phyloP scores from a whole-genome alignment of 2,888 invertebrate species.

The Drosophila kokeensis region DNA sequence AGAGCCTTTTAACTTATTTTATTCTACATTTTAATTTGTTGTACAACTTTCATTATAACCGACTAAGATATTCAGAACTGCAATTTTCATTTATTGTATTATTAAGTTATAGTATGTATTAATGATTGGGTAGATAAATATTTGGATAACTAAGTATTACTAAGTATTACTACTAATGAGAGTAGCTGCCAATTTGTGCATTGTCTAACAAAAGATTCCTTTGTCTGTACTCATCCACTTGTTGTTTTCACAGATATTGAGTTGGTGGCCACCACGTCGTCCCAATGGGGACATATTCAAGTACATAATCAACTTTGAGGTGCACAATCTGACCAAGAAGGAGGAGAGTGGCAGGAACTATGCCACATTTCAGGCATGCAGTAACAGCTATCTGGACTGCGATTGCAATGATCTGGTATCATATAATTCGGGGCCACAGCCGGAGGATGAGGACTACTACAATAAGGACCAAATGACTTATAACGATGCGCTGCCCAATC shows the following conservation, averaged over 20 bases:
- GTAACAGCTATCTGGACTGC: slow-evolving; percentile 53
- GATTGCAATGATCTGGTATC: slow-evolving; percentile 47
- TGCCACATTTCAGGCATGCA: slow-evolving; percentile 11
- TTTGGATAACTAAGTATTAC: neutral
- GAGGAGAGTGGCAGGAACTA: slow-evolving; percentile 46
- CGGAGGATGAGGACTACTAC: slow-evolving; percentile 78
- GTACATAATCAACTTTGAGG: slow-evolving; percentile 71
- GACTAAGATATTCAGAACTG: neutral
- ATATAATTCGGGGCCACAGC: slow-evolving; percentile 71
- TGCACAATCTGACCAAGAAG: slow-evolving; percentile 40
- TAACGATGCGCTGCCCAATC: slow-evolving; percentile 74
- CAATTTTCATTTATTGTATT: neutral
- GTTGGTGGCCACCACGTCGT: slow-evolving; percentile 83
- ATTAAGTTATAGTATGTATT: neutral
- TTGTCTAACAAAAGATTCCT: neutral
- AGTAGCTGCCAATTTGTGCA: neutral
- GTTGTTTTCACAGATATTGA: slow-evolving; percentile 59
- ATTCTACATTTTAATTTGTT: neutral
- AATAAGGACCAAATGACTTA: slow-evolving; percentile 70
- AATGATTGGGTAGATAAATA: neutral
- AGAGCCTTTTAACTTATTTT: neutral
- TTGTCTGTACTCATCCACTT: neutral
- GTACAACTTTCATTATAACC: neutral
- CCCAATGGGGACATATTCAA: slow-evolving; percentile 77
- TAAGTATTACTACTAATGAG: neutral